phyloP scores from a whole-genome alignment of 2,113 vertebrate species.

The Takifugu flavidus region DNA sequence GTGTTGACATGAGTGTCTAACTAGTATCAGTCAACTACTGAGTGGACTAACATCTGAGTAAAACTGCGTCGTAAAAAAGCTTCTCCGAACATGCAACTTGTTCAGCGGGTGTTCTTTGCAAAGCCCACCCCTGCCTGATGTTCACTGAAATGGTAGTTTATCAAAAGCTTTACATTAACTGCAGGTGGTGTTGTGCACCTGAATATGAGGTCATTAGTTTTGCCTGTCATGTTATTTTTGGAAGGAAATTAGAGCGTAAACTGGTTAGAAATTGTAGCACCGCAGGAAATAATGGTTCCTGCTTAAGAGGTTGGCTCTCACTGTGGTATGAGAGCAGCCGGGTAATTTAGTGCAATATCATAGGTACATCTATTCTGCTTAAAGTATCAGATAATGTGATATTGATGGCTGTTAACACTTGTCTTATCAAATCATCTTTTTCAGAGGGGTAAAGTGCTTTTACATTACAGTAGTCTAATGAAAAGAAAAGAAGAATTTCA shows the following conservation, averaged over 20 bases:
- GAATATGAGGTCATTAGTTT: constrained; percentile 54
- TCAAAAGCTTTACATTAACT: constrained; percentile 49
- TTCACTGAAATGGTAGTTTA: constrained; percentile 40
- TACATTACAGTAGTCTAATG: not conserved
- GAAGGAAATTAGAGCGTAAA: constrained; percentile 6
- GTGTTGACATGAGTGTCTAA: not conserved
- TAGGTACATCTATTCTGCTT: too few species aligned
- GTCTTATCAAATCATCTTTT: too few species aligned
- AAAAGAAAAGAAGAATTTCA: not conserved
- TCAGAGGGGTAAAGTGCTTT: too few species aligned
- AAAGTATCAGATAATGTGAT: too few species aligned
- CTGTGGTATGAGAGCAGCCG: not conserved
- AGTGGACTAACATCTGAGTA: not conserved
- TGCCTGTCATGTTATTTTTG: constrained; percentile 27
- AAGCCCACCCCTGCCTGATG: constrained; percentile 16
- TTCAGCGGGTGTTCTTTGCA: constrained; percentile 1
- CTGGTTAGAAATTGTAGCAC: constrained; percentile 8
- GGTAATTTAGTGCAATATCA: too few species aligned
- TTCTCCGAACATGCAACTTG: not conserved
- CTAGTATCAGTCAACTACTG: too few species aligned
- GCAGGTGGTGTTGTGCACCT: constrained; percentile 42
- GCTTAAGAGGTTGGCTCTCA: not conserved
- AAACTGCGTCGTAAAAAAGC: not conserved
- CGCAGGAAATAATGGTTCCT: constrained; percentile 1
- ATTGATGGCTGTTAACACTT: too few species aligned